Evolutionary conservation across 2,113 vertebrate genomes (phyloP).

Genomic region (Pollimyrus isidori): DNA sequence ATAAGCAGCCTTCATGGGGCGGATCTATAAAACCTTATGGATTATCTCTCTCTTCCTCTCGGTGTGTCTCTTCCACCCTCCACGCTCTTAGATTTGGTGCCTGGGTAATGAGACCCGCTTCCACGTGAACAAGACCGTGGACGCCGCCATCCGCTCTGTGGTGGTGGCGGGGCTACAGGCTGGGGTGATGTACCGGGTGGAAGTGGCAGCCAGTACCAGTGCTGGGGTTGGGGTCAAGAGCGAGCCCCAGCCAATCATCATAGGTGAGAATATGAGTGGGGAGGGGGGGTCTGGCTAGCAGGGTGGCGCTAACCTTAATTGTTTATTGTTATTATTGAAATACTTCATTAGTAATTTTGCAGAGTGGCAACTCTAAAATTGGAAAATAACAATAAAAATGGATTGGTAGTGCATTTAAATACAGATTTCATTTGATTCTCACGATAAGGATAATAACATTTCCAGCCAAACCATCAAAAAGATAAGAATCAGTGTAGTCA

Average conservation of each 20-base stretch:
- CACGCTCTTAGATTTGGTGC: conserved; percentile 83
- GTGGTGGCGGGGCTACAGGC: conserved; percentile 90
- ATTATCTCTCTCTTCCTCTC: not conserved
- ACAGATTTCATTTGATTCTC: conserved; percentile 8
- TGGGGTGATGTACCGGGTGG: conserved; percentile 85
- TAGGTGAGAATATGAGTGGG: conserved; percentile 66
- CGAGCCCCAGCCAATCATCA: conserved; percentile 84
- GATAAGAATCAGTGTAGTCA: conserved; percentile 9
- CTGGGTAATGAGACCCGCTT: conserved; percentile 94
- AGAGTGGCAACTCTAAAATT: not conserved
- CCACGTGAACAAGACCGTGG: conserved; percentile 97
- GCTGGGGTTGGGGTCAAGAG: conserved; percentile 92
- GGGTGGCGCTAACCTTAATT: not conserved
- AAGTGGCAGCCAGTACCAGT: conserved; percentile 92
- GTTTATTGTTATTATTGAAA: not conserved
- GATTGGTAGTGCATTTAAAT: not conserved
- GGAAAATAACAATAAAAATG: not conserved
- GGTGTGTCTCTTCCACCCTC: not conserved
- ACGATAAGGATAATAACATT: not conserved
- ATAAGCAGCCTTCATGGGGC: not conserved
- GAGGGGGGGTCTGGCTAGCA: not conserved
- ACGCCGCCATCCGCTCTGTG: conserved; percentile 91
- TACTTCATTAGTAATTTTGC: not conserved
- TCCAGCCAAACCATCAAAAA: not conserved
- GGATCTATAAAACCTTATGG: not conserved